Conservation (phyloP, 2,888 invertebrate species). For the Quadroppia sp. region DNA sequence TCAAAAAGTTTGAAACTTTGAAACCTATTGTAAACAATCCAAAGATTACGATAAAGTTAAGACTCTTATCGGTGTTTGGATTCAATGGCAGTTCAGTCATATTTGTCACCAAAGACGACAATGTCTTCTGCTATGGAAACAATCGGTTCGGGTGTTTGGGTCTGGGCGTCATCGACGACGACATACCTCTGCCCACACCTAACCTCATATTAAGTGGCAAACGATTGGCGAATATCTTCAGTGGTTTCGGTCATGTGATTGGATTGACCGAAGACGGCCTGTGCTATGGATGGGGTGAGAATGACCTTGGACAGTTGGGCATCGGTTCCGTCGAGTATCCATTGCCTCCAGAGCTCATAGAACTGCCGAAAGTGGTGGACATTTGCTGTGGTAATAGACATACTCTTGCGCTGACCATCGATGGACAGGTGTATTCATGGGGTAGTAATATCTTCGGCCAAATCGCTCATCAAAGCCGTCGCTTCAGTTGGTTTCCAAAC, state of each 20-base stretch:
- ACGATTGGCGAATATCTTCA: background rate
- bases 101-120: background rate
- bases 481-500: background rate
- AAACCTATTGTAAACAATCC: no score
- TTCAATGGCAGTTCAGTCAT: background rate
- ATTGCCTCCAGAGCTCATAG: background rate
- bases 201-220: background rate
- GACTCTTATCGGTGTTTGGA: background rate
- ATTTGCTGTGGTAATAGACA: background rate
- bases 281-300: background rate
- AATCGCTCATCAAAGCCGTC: background rate
- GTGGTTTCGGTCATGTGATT: background rate
- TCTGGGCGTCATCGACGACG: background rate
- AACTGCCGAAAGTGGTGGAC: background rate
- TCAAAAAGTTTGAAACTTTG: no score
- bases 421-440: background rate
- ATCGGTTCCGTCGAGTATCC: background rate
- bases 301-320: background rate
- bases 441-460: background rate
- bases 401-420: background rate
- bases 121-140: background rate
- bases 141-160: constrained; percentile 8
- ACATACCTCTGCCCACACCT: background rate
- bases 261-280: background rate
- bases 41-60: background rate